Percentiles rank a stretch among this genome's conserved stretches.
These are phyloP conservation scores for Sardina pilchardus DNA, from an alignment of 2,113 vertebrate genomes.

Conservation along the genomic window DNA sequence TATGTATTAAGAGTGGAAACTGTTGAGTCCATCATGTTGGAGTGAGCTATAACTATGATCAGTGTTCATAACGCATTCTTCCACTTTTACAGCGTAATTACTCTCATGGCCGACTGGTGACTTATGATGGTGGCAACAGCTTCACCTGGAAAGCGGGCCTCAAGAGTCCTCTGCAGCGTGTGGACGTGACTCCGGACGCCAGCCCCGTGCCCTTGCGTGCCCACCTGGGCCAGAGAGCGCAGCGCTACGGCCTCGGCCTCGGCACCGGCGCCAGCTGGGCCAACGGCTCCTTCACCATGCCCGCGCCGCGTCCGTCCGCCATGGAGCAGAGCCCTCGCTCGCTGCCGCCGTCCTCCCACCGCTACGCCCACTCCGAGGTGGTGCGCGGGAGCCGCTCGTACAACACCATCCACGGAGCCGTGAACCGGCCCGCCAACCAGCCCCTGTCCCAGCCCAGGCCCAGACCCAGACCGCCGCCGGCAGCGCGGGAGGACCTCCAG, in stretches of 20 bases:
- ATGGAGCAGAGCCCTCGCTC: not conserved
- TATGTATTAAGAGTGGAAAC: not conserved
- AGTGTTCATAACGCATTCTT: not conserved
- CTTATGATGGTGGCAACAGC: not conserved
- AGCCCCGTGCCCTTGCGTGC: conserved; percentile 21
- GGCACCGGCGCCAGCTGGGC: not conserved
- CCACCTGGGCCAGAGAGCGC: conserved; percentile 18
- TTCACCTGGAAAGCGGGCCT: not conserved
- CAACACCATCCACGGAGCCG: not conserved
- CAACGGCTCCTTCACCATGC: conserved; percentile 41
- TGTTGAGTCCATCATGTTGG: not conserved
- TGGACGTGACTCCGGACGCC: conserved; percentile 52
- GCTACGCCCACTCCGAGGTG: conserved; percentile 48
- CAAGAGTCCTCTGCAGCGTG: conserved; percentile 40
- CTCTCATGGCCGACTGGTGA: not conserved
- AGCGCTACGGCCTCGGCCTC: not conserved
- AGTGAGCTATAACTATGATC: not conserved
- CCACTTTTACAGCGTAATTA: not conserved
- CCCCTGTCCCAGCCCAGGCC: not conserved
- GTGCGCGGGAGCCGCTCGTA: not conserved
- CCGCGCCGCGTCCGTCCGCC: conserved; percentile 17
- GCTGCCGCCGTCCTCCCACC: not conserved
- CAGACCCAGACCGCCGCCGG: not conserved
- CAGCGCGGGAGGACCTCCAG: conserved; percentile 19
- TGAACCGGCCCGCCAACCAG: not conserved